phyloP scores from a whole-genome alignment of 2,888 invertebrate species.

The Strigamia transsilvanica region DNA sequence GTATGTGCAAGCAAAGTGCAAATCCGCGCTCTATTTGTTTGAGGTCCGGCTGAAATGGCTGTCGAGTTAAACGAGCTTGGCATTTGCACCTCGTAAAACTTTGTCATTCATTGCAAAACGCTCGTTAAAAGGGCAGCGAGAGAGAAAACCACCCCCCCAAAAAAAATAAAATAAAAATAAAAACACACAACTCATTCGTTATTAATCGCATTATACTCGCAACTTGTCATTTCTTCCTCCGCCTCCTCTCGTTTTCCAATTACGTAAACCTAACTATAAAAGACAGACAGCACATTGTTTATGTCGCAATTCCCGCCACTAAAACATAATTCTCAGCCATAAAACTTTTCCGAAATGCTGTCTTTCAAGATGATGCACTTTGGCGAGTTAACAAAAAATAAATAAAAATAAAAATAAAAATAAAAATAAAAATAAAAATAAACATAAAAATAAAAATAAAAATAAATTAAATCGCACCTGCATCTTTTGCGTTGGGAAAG shows the following conservation, averaged over 20 bases:
- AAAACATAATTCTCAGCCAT: slow-evolving; percentile 28
- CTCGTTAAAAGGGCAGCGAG: not conserved
- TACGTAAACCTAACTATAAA: not conserved
- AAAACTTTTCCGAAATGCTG: slow-evolving; percentile 34
- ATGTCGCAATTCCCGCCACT: not conserved
- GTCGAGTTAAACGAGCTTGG: slow-evolving; percentile 16
- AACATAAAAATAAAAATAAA: not conserved
- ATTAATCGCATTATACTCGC: slow-evolving; percentile 23
- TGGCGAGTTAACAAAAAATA: not conserved
- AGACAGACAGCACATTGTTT: slow-evolving; percentile 34
- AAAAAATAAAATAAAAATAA: not conserved
- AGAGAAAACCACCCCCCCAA: not conserved
- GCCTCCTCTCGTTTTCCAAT: slow-evolving; percentile 1
- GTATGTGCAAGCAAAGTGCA: slow-evolving; percentile 9
- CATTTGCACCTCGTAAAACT: slow-evolving; percentile 29
- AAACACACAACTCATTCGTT: slow-evolving; percentile 20
- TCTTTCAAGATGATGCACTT: not conserved
- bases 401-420: not conserved
- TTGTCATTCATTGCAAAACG: not conserved
- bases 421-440: not conserved
- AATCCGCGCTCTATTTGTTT: slow-evolving; percentile 34
- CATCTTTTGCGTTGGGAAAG: slow-evolving; percentile 1
- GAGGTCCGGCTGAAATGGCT: not conserved
- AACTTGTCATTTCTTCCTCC: slow-evolving; percentile 7
- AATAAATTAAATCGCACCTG: not conserved